Evolutionary conservation across 2,888 invertebrate species (phyloP).

Genomic region (Creontiades dilutus): DNA sequence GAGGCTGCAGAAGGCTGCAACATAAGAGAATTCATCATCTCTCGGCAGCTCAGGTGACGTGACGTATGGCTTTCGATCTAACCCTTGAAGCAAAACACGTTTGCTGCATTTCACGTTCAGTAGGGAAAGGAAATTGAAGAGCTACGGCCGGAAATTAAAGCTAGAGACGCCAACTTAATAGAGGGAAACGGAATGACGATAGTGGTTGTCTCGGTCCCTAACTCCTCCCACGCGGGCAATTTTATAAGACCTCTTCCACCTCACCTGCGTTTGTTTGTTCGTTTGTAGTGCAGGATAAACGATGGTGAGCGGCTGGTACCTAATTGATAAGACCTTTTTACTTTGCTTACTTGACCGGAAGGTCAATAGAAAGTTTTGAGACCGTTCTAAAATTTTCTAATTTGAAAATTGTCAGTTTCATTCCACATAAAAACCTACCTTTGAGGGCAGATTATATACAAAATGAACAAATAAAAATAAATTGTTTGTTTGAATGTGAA

Average conservation of each 20-base stretch:
- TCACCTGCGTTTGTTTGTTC: background rate
- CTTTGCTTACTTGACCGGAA: too few relatives aligned
- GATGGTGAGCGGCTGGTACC: too few relatives aligned
- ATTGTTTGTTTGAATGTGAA: too few relatives aligned
- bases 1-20: background rate
- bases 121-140: constrained; percentile 64
- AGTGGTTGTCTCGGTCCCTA: background rate
- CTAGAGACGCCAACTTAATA: constrained; percentile 53
- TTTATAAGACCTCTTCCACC: constrained; percentile 14
- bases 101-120: constrained; percentile 45
- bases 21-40: background rate
- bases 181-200: constrained; percentile 44
- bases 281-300: too few relatives aligned
- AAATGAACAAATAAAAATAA: too few relatives aligned
- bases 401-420: too few relatives aligned
- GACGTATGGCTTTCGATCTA: constrained; percentile 37
- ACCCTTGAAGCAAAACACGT: constrained; percentile 43
- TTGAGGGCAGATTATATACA: too few relatives aligned
- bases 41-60: background rate
- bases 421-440: too few relatives aligned
- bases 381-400: too few relatives aligned
- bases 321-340: too few relatives aligned
- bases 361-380: too few relatives aligned
- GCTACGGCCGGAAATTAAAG: constrained; percentile 64
- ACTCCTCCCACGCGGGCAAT: background rate